phyloP scores from a whole-genome alignment of 2,888 invertebrate genomes.

The Salpingus planirostris region DNA sequence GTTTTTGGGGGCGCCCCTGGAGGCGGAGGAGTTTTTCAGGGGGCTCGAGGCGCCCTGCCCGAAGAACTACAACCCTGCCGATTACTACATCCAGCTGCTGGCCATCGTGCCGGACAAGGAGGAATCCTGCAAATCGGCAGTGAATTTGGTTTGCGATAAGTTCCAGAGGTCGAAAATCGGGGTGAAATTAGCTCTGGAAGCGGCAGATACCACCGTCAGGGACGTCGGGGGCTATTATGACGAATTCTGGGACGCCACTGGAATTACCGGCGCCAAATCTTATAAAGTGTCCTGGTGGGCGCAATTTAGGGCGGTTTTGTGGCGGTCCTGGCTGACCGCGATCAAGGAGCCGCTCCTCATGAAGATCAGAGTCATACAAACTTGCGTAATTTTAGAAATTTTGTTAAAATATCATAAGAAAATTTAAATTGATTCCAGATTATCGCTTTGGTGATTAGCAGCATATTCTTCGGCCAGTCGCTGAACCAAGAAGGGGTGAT shows the following conservation, averaged over 20 bases:
- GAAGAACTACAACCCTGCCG: constrained; percentile 87
- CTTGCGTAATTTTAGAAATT: constrained; percentile 59
- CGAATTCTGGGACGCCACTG: constrained; percentile 29
- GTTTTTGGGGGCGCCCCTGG: constrained; percentile 71
- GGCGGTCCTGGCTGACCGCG: constrained; percentile 84
- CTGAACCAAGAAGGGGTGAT: constrained; percentile 81
- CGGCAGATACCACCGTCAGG: constrained; percentile 44
- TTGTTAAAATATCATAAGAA: not conserved
- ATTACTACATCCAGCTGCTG: constrained; percentile 83
- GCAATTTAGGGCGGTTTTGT: constrained; percentile 82
- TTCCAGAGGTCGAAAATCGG: constrained; percentile 60
- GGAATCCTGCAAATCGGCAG: constrained; percentile 65
- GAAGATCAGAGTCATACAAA: constrained; percentile 80
- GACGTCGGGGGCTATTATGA: not conserved
- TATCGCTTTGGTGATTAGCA: constrained; percentile 77
- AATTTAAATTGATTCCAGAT: constrained; percentile 50
- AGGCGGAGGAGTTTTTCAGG: constrained; percentile 72
- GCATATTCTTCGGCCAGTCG: constrained; percentile 77
- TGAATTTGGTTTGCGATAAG: constrained; percentile 69
- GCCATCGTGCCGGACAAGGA: constrained; percentile 82
- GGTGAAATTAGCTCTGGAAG: constrained; percentile 50
- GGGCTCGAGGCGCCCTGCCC: constrained; percentile 75
- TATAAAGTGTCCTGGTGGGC: constrained; percentile 82
- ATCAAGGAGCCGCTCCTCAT: constrained; percentile 86
- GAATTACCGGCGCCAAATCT: constrained; percentile 36